Evolutionary conservation across 2,888 invertebrate species (phyloP), one percentile per base, ranked within the genome.

Genomic region (Ceriagrion tenellum): DNA sequence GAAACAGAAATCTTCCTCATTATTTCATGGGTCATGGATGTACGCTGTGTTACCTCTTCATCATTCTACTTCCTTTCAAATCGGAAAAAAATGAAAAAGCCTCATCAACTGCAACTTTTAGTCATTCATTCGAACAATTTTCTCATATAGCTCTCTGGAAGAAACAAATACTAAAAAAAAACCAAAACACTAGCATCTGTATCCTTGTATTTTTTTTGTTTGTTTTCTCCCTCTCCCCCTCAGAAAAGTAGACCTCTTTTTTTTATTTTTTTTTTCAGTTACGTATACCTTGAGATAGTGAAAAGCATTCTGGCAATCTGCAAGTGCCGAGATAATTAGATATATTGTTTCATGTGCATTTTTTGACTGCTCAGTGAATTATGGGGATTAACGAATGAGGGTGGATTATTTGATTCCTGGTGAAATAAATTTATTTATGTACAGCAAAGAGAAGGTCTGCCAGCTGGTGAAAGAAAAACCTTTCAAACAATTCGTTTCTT

Each of bases 81-180:
- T 56, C 13, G 56, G 56, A 90, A 26, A 47, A 89, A 47, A 47
- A 47, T 47, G 47, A 47, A 59, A 91, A 91, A 55, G 26, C 35
- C 63, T 74, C 12, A 18, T 69, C 74, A 16, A 55, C 93, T 40
- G 47, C 55, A 47, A 69, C 63, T 47, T 47, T 35, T n/a, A 74
- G 93, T 74, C 69, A 35, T 18, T n/a, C 35, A 47, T 69, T 40
- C 40, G 16, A 47, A 74, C 40, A 93, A 47, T 89, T 89, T 47
- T 89, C 89, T 81, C 30, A 18, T 81, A 81, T 89, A 93, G 93
- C 93, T 89, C 55, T 89, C 89, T 89, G 89, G 47, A 93, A 69
- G 47, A 69, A 69, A n/a, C 55, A n/a, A n/a, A n/a, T n/a, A n/a
- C n/a, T n/a, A n/a, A 56, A 93, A 69, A 35, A 69, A 69, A 47